Conservation (phyloP, 2,797 vertebrate species). For the Natrix natrix region DNA sequence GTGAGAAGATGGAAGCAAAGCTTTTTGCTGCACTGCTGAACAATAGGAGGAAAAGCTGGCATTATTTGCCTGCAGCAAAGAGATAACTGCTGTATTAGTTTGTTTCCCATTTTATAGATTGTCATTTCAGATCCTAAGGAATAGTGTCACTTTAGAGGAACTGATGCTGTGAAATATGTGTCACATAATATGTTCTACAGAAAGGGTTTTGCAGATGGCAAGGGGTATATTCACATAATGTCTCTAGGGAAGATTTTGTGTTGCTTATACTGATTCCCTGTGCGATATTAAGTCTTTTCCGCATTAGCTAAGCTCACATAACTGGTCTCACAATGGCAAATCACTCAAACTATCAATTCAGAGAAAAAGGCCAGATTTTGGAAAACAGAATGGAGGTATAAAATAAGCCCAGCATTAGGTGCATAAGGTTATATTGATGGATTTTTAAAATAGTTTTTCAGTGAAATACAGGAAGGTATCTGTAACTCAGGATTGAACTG, state of each 20-base stretch:
- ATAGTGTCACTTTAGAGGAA: not conserved
- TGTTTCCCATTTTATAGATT: not conserved
- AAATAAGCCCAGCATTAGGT: not conserved
- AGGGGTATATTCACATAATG: not conserved
- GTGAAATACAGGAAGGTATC: not conserved
- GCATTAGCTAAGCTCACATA: not conserved
- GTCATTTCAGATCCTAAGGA: not conserved
- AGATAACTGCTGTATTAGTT: slow-evolving; percentile 34
- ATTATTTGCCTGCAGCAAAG: slow-evolving; percentile 13
- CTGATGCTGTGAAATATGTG: not conserved
- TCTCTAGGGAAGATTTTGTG: not conserved
- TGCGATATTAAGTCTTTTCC: not conserved
- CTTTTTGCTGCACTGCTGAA: not conserved
- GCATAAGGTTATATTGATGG: not conserved
- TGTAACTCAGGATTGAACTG: not conserved
- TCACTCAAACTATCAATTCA: not conserved
- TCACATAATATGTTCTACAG: not conserved
- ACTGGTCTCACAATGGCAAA: not conserved
- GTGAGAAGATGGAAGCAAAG: slow-evolving; percentile 32
- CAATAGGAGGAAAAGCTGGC: not conserved
- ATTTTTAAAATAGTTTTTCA: not conserved
- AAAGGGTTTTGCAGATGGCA: not conserved
- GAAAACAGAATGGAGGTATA: not conserved
- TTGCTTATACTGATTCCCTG: not conserved
- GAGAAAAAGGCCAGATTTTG: not conserved